Evolutionary conservation across 2,888 invertebrate genomes (phyloP), one percentile per base, ranked within the genome.

Genomic region (Microctonus aethiopoides): DNA sequence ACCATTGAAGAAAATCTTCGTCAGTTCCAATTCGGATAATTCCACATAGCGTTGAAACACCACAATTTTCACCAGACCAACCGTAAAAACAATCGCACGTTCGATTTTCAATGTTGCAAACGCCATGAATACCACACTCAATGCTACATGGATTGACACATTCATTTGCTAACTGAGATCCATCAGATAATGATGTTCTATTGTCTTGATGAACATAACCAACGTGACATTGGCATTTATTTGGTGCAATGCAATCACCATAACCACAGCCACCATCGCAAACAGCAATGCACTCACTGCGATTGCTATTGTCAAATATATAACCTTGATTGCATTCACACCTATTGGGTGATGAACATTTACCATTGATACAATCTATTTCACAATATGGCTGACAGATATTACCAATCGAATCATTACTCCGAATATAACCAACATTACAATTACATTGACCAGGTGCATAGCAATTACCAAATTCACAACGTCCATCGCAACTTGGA

Each of bases 311-410:
- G n/a, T 65, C 52, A 3, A 32, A 5, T n/a, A 29, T 41, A 51
- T 73, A 74, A 26, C 74, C 68, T 0, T 22, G 10, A 20, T 54
- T 36, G 36, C 75, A 74, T 54, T 51, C 22, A 39, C 75, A 75
- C 5, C 1, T 39, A 60, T 70, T 46, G 1, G 74, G 74, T 11
- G 24, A 36, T 7, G 24, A 6, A 52, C 74, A 75, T 11, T 78
- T 79, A 0, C 90, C 91, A 70, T 83, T 76, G n/a, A 89, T 89
- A 65, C 91, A 91, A 11, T 87, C 87, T 0, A 75, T 71, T 24
- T 71, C 77, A 5, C 79, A 87, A 6, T 78, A 82, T 0, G 76
- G 79, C 77, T 84, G 13, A 75, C 74, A 59, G 77, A 81, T 68
- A 71, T 77, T 56, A 39, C 56, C 56, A 24, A n/a, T 0, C 20